Conservation (phyloP, 2,888 invertebrate species). For the Acronicta leporina region DNA sequence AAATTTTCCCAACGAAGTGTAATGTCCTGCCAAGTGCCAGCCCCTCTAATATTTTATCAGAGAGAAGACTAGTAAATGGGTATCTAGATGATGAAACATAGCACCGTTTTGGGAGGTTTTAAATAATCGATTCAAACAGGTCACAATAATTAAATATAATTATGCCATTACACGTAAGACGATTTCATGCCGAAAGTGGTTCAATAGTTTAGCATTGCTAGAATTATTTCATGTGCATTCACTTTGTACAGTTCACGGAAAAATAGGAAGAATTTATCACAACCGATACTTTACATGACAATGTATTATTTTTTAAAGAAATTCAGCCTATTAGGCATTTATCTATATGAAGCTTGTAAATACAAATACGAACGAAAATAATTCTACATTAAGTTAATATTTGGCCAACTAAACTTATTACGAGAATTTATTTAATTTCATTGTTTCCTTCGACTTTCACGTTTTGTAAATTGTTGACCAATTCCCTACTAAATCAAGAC, state of each 20-base stretch:
- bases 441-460: no score
- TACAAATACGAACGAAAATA: not conserved
- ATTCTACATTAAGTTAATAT: not conserved
- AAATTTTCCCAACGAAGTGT: no score
- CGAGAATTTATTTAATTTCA: not conserved
- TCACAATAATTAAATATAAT: conserved; percentile 27
- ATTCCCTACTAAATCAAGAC: conserved; percentile 24
- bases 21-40: no score
- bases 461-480: not conserved
- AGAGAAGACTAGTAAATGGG: no score
- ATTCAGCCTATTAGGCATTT: not conserved
- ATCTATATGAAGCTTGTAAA: no score
- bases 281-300: not conserved
- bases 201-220: conserved; percentile 42
- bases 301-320: not conserved
- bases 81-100: no score
- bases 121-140: conserved; percentile 30
- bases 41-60: no score
- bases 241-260: conserved; percentile 9
- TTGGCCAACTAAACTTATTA: not conserved
- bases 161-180: conserved; percentile 44
- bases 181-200: conserved; percentile 38
- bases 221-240: conserved; percentile 20
- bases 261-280: conserved; percentile 40
- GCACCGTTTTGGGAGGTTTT: not conserved